A percentile compares a stretch with the other conserved stretches of the same genome.
Conservation (phyloP, 1,140 invertebrate species). For the Drosophila nikananu region DNA sequence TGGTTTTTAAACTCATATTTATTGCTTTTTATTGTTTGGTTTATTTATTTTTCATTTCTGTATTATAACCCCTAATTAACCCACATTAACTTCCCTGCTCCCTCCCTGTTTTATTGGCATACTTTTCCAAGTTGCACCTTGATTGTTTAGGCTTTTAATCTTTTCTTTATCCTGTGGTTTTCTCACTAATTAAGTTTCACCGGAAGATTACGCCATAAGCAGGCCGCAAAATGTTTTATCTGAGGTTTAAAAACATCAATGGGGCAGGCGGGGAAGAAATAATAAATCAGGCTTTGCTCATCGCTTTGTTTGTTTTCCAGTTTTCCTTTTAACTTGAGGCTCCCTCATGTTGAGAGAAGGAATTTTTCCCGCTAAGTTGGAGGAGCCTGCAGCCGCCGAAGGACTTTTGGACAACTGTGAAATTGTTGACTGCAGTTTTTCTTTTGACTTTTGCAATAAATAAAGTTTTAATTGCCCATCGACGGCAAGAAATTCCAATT, state of each 20-base stretch:
- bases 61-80: conserved; percentile 5
- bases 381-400: conserved; percentile 42
- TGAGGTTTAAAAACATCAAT: conserved; percentile 9
- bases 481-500: conserved; percentile 12
- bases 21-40: not conserved
- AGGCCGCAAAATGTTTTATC: conserved; percentile 15
- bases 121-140: conserved; percentile 8
- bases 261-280: conserved; percentile 1
- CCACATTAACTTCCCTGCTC: not conserved
- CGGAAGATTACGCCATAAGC: conserved; percentile 7
- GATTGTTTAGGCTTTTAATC: conserved; percentile 24
- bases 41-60: not conserved
- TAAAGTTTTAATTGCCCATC: conserved; percentile 74
- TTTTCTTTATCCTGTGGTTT: conserved; percentile 14
- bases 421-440: conserved; percentile 48
- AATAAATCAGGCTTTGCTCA: conserved; percentile 35
- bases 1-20: too few species aligned
- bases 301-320: conserved; percentile 30
- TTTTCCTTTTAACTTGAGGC: conserved; percentile 30
- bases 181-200: conserved; percentile 31
- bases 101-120: conserved; percentile 2
- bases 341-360: conserved; percentile 4
- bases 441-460: conserved; percentile 48
- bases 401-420: conserved; percentile 34
- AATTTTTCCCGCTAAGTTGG: conserved; percentile 5